Evolutionary conservation across 2,888 invertebrate species (phyloP), one percentile per base, ranked within the genome.

Genomic region (Oasisia sp.): DNA sequence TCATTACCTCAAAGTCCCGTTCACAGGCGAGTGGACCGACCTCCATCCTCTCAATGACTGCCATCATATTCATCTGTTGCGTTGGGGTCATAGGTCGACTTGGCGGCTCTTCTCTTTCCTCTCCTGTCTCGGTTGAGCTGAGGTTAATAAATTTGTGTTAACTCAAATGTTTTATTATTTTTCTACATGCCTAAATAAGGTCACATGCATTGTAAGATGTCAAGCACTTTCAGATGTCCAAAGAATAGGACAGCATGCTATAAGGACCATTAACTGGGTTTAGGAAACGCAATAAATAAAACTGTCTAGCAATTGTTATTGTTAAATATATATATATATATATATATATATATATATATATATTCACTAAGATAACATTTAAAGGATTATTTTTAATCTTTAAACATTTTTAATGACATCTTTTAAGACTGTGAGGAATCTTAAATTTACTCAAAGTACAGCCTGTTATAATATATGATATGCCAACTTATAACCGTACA

Each of bases 61-160:
- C 92, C 95, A 96, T 96, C 91, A 96, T 95, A 91, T 95, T 95
- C 93, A 96, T 94, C 94, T 96, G 96, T 94, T 96, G 95, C 93
- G 94, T 95, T 7, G 96, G 96, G 89, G 96, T 96, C 93, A 96
- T 93, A 32, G 96, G 96, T 89, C 96, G 95, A 93, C 96, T 96
- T 9, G 92, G 92, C 9, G 93, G 92, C n/a, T 44, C 8, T 32
- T 74, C 27, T 5, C 50, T 50, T 89, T 74, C 74, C 2, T 7
- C 19, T n/a, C 19, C n/a, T 74, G 74, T 74, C 74, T 74, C 74
- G 3, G 74, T 74, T 74, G 27, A 74, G 7, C 74, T 74, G 74
- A 74, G 27, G 27, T 74, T 4, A 56, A 14, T 74, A 27, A 27
- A 74, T 74, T n/a, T 27, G 14, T 7, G n/a, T 19, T 74, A 74